Conservation (phyloP, 2,113 vertebrate species). For the Crotalus viridis region DNA sequence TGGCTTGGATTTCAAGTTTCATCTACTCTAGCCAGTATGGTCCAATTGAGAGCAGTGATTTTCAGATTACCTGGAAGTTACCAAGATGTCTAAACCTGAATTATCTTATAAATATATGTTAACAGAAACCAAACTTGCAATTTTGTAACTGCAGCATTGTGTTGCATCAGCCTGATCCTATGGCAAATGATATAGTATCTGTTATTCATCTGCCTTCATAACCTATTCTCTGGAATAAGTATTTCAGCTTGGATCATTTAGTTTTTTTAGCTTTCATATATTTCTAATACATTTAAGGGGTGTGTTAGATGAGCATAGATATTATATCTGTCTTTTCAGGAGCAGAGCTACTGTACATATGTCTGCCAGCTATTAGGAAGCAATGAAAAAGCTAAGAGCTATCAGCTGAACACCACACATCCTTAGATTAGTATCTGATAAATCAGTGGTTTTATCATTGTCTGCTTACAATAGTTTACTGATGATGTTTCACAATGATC, state of each 20-base stretch:
- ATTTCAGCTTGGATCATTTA: conserved; percentile 17
- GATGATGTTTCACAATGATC: not conserved
- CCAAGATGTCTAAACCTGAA: not conserved
- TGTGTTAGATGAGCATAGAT: conserved; percentile 11
- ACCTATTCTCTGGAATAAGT: not conserved
- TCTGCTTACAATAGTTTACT: not conserved
- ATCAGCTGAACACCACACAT: not conserved
- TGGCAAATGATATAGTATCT: fast-evolving
- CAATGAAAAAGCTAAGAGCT: not conserved
- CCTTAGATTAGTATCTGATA: too few relatives aligned
- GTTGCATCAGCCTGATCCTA: not conserved
- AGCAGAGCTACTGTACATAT: not conserved
- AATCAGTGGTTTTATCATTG: not conserved
- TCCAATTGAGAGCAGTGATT: not conserved
- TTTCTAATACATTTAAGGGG: conserved; percentile 16
- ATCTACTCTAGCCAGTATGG: not conserved
- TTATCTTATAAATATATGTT: not conserved
- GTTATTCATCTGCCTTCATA: conserved; percentile 14
- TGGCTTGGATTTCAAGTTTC: not conserved
- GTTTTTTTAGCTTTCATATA: conserved; percentile 29
- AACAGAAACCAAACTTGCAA: not conserved
- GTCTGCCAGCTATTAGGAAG: not conserved
- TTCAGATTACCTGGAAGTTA: not conserved
- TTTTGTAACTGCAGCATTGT: not conserved
- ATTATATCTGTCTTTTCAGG: conserved; percentile 22